Conservation (phyloP, 37 sponge, comb jelly and placozoan species). For the Diacarnus erythraeanus region DNA sequence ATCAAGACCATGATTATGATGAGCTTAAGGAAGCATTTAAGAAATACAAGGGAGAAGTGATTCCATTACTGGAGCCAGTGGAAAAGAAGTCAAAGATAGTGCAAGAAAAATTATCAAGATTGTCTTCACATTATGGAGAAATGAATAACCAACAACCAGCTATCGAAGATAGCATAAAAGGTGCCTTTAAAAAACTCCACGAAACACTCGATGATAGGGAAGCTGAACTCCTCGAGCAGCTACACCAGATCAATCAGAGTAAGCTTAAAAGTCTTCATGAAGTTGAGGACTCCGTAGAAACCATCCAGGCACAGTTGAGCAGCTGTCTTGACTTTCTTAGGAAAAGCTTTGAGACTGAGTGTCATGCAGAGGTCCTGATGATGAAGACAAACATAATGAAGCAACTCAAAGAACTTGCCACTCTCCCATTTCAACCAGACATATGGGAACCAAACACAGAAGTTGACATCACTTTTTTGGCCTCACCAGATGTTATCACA, state of each 20-base stretch:
- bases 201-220: constrained; percentile 3
- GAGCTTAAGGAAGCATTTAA: background rate
- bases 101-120: background rate
- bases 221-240: constrained; percentile 1
- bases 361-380: constrained; percentile 10
- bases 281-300: constrained; percentile 1
- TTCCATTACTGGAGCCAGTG: background rate
- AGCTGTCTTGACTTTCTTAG: background rate
- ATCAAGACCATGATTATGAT: background rate
- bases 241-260: background rate
- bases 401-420: background rate
- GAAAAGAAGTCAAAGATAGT: background rate
- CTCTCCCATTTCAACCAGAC: background rate
- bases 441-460: background rate
- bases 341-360: constrained; percentile 9
- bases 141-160: background rate
- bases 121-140: background rate
- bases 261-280: background rate
- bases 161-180: background rate
- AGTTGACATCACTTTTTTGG: background rate
- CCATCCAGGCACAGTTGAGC: constrained; percentile 4
- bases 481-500: constrained; percentile 3
- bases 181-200: background rate
- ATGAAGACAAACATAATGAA: constrained; percentile 16
- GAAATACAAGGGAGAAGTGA: background rate